Base-by-base conservation (phyloP, 2,888 invertebrate species). In the Cataglyphis rosenhaueri region DNA sequence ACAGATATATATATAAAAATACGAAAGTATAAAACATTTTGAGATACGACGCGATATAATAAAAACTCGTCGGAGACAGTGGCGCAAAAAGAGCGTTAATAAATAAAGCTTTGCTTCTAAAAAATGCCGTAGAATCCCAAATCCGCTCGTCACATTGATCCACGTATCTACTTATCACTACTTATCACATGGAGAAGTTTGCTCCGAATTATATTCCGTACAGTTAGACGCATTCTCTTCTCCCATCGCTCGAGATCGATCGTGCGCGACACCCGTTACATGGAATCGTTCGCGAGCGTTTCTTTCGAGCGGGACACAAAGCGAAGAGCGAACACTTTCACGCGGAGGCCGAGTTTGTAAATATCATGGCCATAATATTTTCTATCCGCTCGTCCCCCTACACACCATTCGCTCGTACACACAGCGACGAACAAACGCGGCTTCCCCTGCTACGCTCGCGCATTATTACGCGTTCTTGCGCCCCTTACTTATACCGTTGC, bases 311-410 rank as follows among this genome's bases (percentile, higher is more conserved):
- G 84, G 84, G 78, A 88, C 86, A 90, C 89, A 90, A 91, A 90
- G 89, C 89, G 88, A 91, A 82, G 89, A 92, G 85, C 87, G 90
- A 91, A 91, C 91, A 93, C 93, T 93, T 93, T 93, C 93, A 93
- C 93, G 92, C 88, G 87, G 92, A 92, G 91, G 90, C 92, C 92
- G 91, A 88, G 88, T 92, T 92, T 87, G 91, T 92, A 93, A 93
- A 93, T 93, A 93, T 93, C 93, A 93, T 93, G 93, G 93, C 93
- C 93, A 93, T 91, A 92, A 25, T 25, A 25, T 93, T 92, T 93
- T 85, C 90, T 84, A 87, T 85, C 83, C 85, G 79, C 83, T 90
- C 85, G 84, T 88, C 89, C 66, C 41, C 41, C 83, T 32, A 32
- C 83, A 83, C 84, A 74, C 82, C 44, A 48, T 59, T 65, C 78